A percentile compares a stretch with the other conserved stretches of the same genome.
These are phyloP conservation scores for Prenolepis imparis DNA, from an alignment of 2,888 invertebrate species.

Conservation along the genomic window DNA sequence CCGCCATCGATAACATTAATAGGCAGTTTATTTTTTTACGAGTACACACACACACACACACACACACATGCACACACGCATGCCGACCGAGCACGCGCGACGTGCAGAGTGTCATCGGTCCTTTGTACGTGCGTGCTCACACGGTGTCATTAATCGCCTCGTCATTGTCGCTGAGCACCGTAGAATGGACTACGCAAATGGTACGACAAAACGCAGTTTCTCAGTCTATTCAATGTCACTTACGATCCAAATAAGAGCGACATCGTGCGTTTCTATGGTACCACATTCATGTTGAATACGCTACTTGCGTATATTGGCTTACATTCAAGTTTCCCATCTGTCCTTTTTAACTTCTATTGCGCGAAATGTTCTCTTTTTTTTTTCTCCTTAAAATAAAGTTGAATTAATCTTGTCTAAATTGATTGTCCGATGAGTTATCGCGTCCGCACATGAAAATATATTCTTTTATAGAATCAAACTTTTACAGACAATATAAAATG, in stretches of 20 bases:
- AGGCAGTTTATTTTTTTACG: slow-evolving; percentile 73
- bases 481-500: background rate
- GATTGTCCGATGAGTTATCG: background rate
- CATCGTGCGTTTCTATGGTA: slow-evolving; percentile 57
- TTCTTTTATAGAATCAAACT: background rate
- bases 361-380: background rate
- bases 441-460: background rate
- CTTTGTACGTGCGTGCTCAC: slow-evolving; percentile 36
- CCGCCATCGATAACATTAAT: slow-evolving; percentile 67
- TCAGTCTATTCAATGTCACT: slow-evolving; percentile 71
- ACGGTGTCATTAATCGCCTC: slow-evolving; percentile 60
- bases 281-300: slow-evolving; percentile 40
- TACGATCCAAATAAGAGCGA: slow-evolving; percentile 50
- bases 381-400: background rate
- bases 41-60: background rate
- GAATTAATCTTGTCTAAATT: background rate
- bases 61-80: too few species aligned
- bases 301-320: slow-evolving; percentile 45
- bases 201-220: slow-evolving; percentile 71
- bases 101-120: slow-evolving; percentile 39
- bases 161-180: slow-evolving; percentile 52
- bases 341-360: slow-evolving; percentile 39
- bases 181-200: slow-evolving; percentile 66
- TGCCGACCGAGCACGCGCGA: slow-evolving; percentile 20
- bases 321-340: slow-evolving; percentile 63